Conservation (phyloP, 92 coral and sea anemone species). For the Phymanthus crucifer region DNA sequence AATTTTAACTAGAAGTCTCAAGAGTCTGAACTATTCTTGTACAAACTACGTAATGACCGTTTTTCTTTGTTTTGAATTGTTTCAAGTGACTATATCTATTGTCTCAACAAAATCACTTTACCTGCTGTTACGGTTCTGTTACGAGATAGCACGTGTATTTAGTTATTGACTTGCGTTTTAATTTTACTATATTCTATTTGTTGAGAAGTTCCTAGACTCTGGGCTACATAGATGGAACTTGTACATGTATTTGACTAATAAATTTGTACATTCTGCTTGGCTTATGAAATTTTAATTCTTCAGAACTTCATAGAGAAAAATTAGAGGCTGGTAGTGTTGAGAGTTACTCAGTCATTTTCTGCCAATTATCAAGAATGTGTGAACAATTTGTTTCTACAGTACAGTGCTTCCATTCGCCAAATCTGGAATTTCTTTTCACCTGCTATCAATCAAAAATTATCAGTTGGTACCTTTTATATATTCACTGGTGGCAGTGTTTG, state of each 20-base stretch:
- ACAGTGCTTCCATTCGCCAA: too few species aligned
- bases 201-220: background rate
- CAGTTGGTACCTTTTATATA: too few species aligned
- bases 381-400: background rate
- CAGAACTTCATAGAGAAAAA: too few species aligned
- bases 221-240: background rate
- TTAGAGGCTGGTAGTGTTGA: too few species aligned
- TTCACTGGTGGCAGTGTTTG: too few species aligned
- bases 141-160: background rate
- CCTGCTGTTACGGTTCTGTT: background rate
- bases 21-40: background rate
- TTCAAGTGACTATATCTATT: background rate
- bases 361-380: background rate
- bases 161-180: background rate
- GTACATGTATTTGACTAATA: background rate
- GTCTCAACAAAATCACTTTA: background rate
- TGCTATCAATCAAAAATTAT: too few species aligned
- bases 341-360: too few species aligned
- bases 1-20: background rate
- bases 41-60: background rate
- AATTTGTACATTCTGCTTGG: background rate
- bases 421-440: too few species aligned
- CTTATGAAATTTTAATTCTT: too few species aligned
- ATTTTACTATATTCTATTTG: background rate
- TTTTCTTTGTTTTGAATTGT: background rate